Evolutionary conservation across 2,888 invertebrate species (phyloP).

Genomic region (Trissoscelio sp.): DNA sequence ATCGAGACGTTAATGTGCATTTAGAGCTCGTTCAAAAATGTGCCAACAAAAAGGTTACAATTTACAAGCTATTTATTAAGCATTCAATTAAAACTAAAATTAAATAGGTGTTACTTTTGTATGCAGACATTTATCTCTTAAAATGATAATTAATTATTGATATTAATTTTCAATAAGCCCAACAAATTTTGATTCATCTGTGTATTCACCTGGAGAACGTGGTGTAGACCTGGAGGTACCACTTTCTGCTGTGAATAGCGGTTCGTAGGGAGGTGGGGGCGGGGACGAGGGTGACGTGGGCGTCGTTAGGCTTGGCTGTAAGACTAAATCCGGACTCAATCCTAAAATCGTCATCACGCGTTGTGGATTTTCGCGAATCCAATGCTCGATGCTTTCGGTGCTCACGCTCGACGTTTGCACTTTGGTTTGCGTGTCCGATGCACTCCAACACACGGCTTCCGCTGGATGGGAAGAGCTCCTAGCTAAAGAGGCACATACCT

Average conservation of each 20-base stretch:
- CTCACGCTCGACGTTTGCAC: constrained; percentile 68
- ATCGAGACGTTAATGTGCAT: background rate
- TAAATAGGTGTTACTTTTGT: too few species aligned
- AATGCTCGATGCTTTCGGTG: constrained; percentile 86
- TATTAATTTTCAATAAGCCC: too few species aligned
- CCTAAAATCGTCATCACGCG: constrained; percentile 90
- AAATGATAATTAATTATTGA: too few species aligned
- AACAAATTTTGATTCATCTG: too few species aligned
- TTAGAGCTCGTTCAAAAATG: background rate
- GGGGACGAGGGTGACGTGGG: constrained; percentile 77
- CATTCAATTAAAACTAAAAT: too few species aligned
- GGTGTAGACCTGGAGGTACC: constrained; percentile 84
- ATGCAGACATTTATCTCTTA: too few species aligned
- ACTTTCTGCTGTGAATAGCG: constrained; percentile 83
- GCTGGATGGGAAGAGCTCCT: constrained; percentile 93
- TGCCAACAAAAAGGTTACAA: background rate
- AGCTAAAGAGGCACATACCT: constrained; percentile 85
- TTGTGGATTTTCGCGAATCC: constrained; percentile 89
- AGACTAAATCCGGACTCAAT: constrained; percentile 86
- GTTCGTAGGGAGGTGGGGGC: constrained; percentile 84
- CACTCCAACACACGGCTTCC: constrained; percentile 92
- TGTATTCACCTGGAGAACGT: constrained; percentile 83
- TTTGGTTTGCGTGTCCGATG: constrained; percentile 73
- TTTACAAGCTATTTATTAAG: too few species aligned
- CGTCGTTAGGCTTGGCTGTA: constrained; percentile 76